phyloP scores from a whole-genome alignment of 2,113 vertebrate genomes.

The Caranx melampygus region DNA sequence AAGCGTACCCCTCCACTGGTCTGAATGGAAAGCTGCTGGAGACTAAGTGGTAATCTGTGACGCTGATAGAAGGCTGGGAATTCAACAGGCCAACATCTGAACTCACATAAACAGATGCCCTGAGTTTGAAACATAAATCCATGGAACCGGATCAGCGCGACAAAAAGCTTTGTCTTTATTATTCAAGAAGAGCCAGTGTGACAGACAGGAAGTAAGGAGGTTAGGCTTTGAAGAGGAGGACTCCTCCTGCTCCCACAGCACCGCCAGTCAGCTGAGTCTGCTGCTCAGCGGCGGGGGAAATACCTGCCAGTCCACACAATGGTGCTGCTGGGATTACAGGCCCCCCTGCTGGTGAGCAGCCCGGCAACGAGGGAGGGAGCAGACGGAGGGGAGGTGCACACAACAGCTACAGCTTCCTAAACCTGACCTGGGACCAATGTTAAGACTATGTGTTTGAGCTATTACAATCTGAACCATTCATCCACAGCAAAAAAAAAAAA shows the following conservation, averaged over 20 bases:
- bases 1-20: slow-evolving; percentile 59
- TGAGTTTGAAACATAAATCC: slow-evolving; percentile 20
- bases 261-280: slow-evolving; percentile 82
- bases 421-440: slow-evolving; percentile 69
- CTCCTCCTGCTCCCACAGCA: slow-evolving; percentile 68
- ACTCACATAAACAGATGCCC: slow-evolving; percentile 2
- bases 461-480: not conserved
- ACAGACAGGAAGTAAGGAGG: slow-evolving; percentile 66
- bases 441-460: not conserved
- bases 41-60: slow-evolving; percentile 70
- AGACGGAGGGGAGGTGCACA: slow-evolving; percentile 73
- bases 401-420: slow-evolving; percentile 84
- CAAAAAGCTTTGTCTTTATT: slow-evolving; percentile 39
- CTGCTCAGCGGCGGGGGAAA: slow-evolving; percentile 84
- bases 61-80: slow-evolving; percentile 42
- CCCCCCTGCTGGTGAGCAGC: slow-evolving; percentile 88
- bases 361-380: slow-evolving; percentile 9
- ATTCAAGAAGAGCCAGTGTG: slow-evolving; percentile 24
- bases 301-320: slow-evolving; percentile 89
- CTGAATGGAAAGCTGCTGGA: slow-evolving; percentile 74
- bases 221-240: slow-evolving; percentile 45
- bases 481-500: not conserved
- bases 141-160: not conserved
- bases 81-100: slow-evolving; percentile 32
- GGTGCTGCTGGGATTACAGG: slow-evolving; percentile 84